Conservation (phyloP, 2,888 invertebrate genomes). For the Metalampra italica region DNA sequence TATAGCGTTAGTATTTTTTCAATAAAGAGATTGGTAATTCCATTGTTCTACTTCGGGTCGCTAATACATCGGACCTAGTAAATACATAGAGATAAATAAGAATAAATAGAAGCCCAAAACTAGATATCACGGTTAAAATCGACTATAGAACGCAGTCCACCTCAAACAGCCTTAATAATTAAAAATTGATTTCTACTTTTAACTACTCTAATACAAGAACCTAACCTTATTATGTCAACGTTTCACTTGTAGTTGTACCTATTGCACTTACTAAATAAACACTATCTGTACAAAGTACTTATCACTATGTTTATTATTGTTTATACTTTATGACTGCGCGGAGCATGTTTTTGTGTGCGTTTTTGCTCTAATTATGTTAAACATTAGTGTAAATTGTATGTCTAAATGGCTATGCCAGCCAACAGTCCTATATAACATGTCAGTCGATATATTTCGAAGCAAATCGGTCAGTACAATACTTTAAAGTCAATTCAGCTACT, state of each 20-base stretch:
- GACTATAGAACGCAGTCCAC: no score
- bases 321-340: conserved; percentile 47
- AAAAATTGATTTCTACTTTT: background rate
- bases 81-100: no score
- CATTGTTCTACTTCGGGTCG: no score
- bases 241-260: conserved; percentile 60
- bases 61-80: no score
- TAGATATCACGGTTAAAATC: no score
- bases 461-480: background rate
- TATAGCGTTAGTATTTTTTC: no score
- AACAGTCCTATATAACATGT: conserved; percentile 1
- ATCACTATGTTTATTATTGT: conserved; percentile 30
- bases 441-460: conserved; percentile 3
- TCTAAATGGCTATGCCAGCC: conserved; percentile 3
- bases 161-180: no score
- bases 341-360: conserved; percentile 53
- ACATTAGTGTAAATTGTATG: conserved; percentile 1
- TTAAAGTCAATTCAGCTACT: background rate
- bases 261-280: conserved; percentile 40
- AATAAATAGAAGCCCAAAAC: background rate
- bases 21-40: no score
- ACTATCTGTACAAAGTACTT: conserved; percentile 34
- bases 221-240: conserved; percentile 42
- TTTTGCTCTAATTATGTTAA: conserved; percentile 34
- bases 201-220: conserved; percentile 4